These are phyloP conservation scores for Spizella passerina DNA, from an alignment of 2,797 vertebrate species.

Conservation along the genomic window DNA sequence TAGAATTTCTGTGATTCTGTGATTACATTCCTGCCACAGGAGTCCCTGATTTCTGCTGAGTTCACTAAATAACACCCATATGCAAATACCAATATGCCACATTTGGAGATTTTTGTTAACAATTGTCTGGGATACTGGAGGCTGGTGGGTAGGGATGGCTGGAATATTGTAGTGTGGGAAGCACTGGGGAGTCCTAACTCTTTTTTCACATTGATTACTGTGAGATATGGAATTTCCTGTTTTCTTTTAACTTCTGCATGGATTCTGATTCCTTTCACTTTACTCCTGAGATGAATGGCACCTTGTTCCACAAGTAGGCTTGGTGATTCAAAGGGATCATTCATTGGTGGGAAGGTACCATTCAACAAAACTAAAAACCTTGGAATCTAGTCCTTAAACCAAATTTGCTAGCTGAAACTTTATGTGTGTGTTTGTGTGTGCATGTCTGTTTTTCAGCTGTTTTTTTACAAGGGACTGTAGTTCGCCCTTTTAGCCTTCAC, in stretches of 20 bases:
- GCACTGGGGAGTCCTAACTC: neutral
- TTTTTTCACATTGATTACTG: neutral
- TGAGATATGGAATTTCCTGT: conserved; percentile 22
- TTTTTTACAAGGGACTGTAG: neutral
- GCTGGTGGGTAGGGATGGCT: neutral
- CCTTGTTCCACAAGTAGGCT: neutral
- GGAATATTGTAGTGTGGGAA: neutral
- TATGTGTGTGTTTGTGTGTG: neutral
- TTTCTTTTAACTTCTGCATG: neutral
- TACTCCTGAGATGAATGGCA: neutral
- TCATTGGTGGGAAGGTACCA: neutral
- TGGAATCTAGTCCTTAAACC: neutral
- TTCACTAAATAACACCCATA: neutral
- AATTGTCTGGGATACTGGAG: neutral
- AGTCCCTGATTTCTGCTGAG: neutral
- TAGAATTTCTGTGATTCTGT: too few relatives aligned
- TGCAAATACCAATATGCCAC: neutral
- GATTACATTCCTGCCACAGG: neutral
- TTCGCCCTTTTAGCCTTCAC: neutral
- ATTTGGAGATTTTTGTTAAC: neutral
- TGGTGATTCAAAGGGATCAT: neutral
- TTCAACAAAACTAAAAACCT: neutral
- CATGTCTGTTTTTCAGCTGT: neutral
- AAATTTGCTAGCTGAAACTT: neutral
- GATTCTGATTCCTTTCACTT: neutral